Base-by-base conservation (phyloP, 2,797 vertebrate species). In the Gymnoscopelus microlampas region DNA sequence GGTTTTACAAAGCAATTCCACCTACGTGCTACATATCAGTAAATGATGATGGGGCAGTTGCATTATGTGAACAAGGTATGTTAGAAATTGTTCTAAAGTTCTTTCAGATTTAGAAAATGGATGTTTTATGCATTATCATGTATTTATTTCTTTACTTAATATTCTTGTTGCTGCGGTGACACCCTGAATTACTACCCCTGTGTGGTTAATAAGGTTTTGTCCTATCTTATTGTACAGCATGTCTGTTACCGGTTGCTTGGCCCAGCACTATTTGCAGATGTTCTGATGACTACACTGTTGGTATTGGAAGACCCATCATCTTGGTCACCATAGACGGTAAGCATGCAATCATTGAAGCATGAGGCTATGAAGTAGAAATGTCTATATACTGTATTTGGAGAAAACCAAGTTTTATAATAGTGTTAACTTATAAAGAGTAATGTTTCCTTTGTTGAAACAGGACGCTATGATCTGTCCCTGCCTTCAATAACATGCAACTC, bases 381-480 rank as follows among this genome's bases (percentile, higher is more conserved):
- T 48, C 15, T 68, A 26, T 23, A 23, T 44, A 67, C 19, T 57
- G 65, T 67, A 48, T 47, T 47, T 49, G 15, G 19, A 49, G 19
- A 48, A 15, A 57, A 57, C 55, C 39, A 47, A 3, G 3, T 29
- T 29, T 59, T 23, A 44, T n/a, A 70, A 4, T 26, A 49, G 39
- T 56, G 53, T 55, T 53, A 15, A 62, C 15, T 53, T 24, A 53
- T 3, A 26, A 47, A 9, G 12, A 55, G 35, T 63, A 51, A 57
- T 65, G 24, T 29, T 59, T 53, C 49, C 6, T 44, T 71, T 60
- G 26, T 73, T 10, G 66, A 19, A 24, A 15, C 63, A 73, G 57
- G 71, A 29, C 58, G 64, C 50, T 73, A 67, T 56, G 58, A 57
- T 39, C 58, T 73, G 2, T 67, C 53, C 39, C 44, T 73, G 24